Base-by-base conservation (phyloP, 2,113 vertebrate species). In the Sorex fumeus region DNA sequence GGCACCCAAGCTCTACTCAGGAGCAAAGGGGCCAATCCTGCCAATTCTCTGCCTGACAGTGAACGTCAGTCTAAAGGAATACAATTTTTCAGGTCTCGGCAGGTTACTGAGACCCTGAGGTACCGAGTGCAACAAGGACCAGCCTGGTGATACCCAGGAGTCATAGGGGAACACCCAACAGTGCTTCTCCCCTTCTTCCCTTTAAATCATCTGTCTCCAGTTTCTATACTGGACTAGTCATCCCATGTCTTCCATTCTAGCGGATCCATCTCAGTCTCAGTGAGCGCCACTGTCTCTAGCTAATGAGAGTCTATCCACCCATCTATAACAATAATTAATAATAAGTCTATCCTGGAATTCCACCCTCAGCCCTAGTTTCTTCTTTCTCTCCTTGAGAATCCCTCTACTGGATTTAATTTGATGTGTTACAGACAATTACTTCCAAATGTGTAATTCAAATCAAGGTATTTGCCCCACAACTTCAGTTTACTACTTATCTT, bases 381-480 rank as follows among this genome's bases (percentile, higher is more conserved):
- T 40, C 40, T 40, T 40, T 40, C 40, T 77, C 64, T 60, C 76
- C 57, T 83, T 50, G 36, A 89, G 71, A 92, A 90, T 45, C 3
- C 28, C 64, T 66, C 7, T 67, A 34, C 50, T 53, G 69, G 47
- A 3, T 92, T 64, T 64, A 36, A 78, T 87, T 62, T 90, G 28
- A 75, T 64, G n/a, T 74, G 16, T 10, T 10, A 57, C 15, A 43
- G 71, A 19, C 67, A 74, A 45, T 57, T n/a, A 84, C 2, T 64
- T 75, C 15, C 25, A 62, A 34, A 57, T 12, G 11, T 80, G n/a
- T 62, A 40, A 87, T 53, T 84, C 60, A 36, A 19, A 75, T 53
- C 27, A 62, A 85, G 57, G 5, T 87, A 83, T 23, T 69, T 69
- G 25, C 32, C 32, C 23, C 7, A 77, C 32, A 32, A 81, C 30